Evolutionary conservation across 2,888 invertebrate genomes (phyloP), one percentile per base, ranked within the genome.

Genomic region (Scelioninae gen. 1): DNA sequence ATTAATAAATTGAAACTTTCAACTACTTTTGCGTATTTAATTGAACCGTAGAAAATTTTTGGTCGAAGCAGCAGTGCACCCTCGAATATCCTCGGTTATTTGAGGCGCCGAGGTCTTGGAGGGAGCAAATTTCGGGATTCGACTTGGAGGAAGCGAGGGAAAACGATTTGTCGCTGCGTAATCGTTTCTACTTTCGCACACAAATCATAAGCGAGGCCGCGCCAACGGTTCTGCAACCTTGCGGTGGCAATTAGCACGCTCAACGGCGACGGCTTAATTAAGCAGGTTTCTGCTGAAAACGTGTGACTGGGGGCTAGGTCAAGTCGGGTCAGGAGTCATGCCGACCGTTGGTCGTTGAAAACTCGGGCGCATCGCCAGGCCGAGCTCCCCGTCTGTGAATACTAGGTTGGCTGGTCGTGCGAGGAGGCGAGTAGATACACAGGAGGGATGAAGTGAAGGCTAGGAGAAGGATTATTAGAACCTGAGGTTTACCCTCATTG

Each of bases 381-480:
- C 40, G 32, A 63, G 34, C 79, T 65, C 40, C 51, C 29, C 51
- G 62, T 69, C 66, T 81, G 56, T 55, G 49, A 60, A 40, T 75
- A 65, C 34, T 68, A 45, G 55, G 51, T n/a, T 23, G n/a, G n/a
- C n/a, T n/a, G n/a, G 63, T 56, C 43, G 40, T 62, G 58, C 29
- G 38, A 16, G 23, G 32, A 51, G n/a, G n/a, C n/a, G n/a, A n/a
- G n/a, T n/a, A n/a, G n/a, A n/a, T n/a, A n/a, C n/a, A n/a, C n/a
- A n/a, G n/a, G n/a, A n/a, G n/a, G n/a, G n/a, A n/a, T n/a, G n/a
- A n/a, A n/a, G n/a, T 29, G 32, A 11, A 40, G 72, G 55, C 69
- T n/a, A 60, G 58, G 69, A 55, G 72, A 84, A 85, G 81, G 81
- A 86, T 86, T 86, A 87, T 87, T 86, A 86, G 85, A 86, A 85